Base-by-base conservation (phyloP, 2,797 vertebrate genomes). In the Lateolabrax maculatus region DNA sequence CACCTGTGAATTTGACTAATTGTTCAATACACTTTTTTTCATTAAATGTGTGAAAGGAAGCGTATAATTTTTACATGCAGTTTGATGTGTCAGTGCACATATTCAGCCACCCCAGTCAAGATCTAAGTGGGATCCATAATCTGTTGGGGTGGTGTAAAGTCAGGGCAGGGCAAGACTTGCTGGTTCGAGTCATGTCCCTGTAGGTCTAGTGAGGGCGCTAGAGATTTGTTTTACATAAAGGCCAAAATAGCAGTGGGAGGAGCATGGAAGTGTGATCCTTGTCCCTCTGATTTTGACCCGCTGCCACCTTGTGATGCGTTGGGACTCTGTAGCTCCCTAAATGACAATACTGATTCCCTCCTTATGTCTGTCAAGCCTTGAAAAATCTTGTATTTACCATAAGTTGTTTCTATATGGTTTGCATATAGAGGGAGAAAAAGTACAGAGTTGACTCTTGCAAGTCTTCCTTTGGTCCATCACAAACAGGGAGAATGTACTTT, bases 401-500 rank as follows among this genome's bases (percentile, higher is more conserved):
- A 46, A 52, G 13, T 83, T 37, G 34, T 62, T n/a, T 65, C 57
- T 70, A 16, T 52, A 31, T 46, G 74, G 90, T 87, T 77, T 82
- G 48, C 79, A 72, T 87, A 21, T n/a, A 75, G 49, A 62, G 53
- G 71, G 70, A 77, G 75, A 70, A 81, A 67, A 84, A 86, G 57
- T 76, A 80, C 72, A 72, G 53, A n/a, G 55, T 75, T 6, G 71
- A 77, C 66, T 84, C 80, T 68, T 76, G 56, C 79, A 87, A 86
- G 92, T 94, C 90, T 95, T 95, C 87, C 89, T 91, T 90, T 77
- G 77, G 84, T 88, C 85, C 77, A 84, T 90, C 86, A 81, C 79
- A 77, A 81, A 80, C 13, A 9, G 88, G 80, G 86, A 89, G 94
- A 94, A 93, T 92, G 91, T 93, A 91, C 90, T 89, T 90, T 67